Conservation (phyloP, 2,797 vertebrate genomes). For the Gymnothorax javanicus region DNA sequence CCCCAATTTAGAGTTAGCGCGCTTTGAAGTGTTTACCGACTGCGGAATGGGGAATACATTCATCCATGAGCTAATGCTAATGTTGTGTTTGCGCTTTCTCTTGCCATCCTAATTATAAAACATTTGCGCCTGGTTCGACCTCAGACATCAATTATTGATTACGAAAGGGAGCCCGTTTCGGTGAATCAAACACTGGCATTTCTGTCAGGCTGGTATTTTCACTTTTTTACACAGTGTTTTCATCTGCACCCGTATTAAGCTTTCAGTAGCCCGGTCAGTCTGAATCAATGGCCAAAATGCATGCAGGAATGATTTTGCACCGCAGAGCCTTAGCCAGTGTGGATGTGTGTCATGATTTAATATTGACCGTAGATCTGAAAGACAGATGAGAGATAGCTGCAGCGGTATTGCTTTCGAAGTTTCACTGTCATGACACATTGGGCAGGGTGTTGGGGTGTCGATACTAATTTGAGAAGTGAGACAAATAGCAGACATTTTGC, state of each 20-base stretch:
- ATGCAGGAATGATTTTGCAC: background rate
- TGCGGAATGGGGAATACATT: background rate
- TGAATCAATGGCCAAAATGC: background rate
- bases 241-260: background rate
- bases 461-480: background rate
- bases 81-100: background rate
- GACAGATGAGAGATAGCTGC: background rate
- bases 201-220: background rate
- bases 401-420: background rate
- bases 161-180: background rate
- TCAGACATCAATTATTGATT: background rate
- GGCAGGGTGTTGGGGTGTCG: background rate
- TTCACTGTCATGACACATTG: background rate
- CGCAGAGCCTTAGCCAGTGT: no score
- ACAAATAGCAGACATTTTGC: background rate
- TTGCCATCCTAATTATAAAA: background rate
- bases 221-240: background rate
- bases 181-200: background rate
- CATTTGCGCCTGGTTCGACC: background rate
- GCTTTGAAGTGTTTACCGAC: background rate
- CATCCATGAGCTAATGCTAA: background rate
- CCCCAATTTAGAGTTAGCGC: no score
- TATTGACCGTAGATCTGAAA: background rate
- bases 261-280: background rate
- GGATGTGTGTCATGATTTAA: background rate